A percentile compares a stretch with the other conserved stretches of the same genome.
phyloP scores from a whole-genome alignment of 2,113 vertebrate species.

The Apteryx owenii region DNA sequence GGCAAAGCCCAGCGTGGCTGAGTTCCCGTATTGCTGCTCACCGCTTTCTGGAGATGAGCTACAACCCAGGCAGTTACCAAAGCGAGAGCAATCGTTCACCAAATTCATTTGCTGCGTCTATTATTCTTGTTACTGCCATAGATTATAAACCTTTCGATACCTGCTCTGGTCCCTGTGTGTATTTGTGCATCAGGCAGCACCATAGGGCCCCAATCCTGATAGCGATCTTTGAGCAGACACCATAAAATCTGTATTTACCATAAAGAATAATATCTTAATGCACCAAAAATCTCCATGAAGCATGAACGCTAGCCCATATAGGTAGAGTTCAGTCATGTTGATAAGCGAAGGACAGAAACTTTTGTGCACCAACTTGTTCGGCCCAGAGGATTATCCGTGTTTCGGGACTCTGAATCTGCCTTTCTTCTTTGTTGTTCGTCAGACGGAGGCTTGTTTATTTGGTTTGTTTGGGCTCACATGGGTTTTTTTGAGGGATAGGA shows the following conservation, averaged over 20 bases:
- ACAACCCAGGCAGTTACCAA: rapidly evolving
- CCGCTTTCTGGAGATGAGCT: rapidly evolving
- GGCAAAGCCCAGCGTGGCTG: background rate
- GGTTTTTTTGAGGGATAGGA: background rate
- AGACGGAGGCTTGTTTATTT: rapidly evolving
- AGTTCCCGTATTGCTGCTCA: background rate
- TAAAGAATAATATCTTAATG: background rate
- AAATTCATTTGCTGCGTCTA: rapidly evolving
- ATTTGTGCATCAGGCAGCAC: background rate
- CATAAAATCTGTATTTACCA: background rate
- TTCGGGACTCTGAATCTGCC: background rate
- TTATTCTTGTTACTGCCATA: rapidly evolving
- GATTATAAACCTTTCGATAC: background rate
- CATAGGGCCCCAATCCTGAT: rapidly evolving
- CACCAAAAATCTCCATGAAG: background rate
- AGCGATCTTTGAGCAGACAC: background rate
- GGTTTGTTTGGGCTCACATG: rapidly evolving
- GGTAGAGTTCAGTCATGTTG: rapidly evolving
- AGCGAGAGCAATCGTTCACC: background rate
- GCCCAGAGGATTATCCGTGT: rapidly evolving
- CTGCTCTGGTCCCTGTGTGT: background rate
- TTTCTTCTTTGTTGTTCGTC: background rate
- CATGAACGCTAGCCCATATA: rapidly evolving
- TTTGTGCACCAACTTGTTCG: rapidly evolving
- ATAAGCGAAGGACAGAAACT: background rate